phyloP scores from a whole-genome alignment of 2,797 vertebrate species.

The Epinephelus malabaricus region DNA sequence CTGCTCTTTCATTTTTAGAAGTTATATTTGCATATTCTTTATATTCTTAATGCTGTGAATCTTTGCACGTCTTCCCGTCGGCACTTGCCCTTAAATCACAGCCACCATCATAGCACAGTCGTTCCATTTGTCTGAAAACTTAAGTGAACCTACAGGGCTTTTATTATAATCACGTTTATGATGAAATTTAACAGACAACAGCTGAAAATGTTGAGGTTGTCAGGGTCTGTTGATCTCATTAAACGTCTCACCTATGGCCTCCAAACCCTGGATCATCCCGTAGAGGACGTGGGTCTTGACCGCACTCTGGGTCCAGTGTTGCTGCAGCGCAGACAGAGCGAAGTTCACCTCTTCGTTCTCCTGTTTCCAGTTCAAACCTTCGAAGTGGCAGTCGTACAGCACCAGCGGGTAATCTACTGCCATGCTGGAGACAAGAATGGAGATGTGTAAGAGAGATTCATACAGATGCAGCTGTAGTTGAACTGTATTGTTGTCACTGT shows the following conservation, averaged over 20 bases:
- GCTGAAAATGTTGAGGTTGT: not conserved
- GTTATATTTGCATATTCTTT: no score
- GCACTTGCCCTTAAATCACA: no score
- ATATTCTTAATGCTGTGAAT: no score
- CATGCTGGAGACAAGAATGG: conserved; percentile 86
- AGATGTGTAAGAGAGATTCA: not conserved
- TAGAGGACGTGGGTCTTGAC: conserved; percentile 89
- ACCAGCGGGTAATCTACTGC: conserved; percentile 96
- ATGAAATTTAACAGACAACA: not conserved
- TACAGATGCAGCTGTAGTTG: not conserved
- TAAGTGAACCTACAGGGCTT: no score
- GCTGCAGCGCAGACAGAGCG: conserved; percentile 85
- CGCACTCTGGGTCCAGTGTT: conserved; percentile 91
- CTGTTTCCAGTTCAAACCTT: conserved; percentile 88
- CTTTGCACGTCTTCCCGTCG: no score
- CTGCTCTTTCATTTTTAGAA: no score
- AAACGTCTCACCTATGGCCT: conserved; percentile 68
- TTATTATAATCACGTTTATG: not conserved
- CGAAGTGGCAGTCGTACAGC: conserved; percentile 92
- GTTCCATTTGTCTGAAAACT: no score
- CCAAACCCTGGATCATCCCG: conserved; percentile 90
- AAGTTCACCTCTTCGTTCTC: conserved; percentile 88
- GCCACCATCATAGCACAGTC: no score
- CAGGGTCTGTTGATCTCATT: not conserved
- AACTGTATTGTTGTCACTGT: not conserved